Evolutionary conservation across 2,113 vertebrate species (phyloP).

Genomic region (Leucopternis melanops): DNA sequence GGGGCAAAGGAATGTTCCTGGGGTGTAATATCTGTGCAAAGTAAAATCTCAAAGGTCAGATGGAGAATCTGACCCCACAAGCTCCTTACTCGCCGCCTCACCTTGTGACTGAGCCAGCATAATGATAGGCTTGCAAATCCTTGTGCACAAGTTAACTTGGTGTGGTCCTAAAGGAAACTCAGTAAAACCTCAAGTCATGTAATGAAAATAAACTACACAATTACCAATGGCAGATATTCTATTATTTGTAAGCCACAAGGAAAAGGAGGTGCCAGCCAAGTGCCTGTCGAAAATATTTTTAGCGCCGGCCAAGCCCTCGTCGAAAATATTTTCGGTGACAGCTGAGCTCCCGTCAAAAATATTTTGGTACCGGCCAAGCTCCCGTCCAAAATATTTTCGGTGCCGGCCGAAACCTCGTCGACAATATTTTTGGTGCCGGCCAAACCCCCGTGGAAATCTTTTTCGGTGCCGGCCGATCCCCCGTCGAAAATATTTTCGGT

Average conservation of each 20-base stretch:
- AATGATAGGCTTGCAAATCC: background rate
- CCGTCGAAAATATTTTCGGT: too few relatives aligned
- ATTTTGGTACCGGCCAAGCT: too few relatives aligned
- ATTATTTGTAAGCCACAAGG: background rate
- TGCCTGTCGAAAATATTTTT: too few relatives aligned
- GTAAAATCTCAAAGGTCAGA: background rate
- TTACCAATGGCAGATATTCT: background rate
- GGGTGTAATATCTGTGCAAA: background rate
- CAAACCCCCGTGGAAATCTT: too few relatives aligned
- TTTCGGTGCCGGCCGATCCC: too few relatives aligned
- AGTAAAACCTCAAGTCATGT: background rate
- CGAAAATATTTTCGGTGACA: too few relatives aligned
- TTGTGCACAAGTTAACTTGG: background rate
- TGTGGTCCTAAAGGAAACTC: background rate
- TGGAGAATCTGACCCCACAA: background rate
- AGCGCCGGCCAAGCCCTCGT: too few relatives aligned
- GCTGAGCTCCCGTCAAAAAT: too few relatives aligned
- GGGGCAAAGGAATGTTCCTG: background rate
- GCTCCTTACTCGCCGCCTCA: background rate
- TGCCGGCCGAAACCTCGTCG: too few relatives aligned
- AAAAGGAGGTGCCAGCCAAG: too few relatives aligned
- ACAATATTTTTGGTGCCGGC: too few relatives aligned
- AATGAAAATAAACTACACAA: conserved; percentile 16
- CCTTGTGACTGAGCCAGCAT: background rate
- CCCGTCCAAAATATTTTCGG: too few relatives aligned